Conservation (phyloP, 2,113 vertebrate genomes). For the Pyrgilauda ruficollis region DNA sequence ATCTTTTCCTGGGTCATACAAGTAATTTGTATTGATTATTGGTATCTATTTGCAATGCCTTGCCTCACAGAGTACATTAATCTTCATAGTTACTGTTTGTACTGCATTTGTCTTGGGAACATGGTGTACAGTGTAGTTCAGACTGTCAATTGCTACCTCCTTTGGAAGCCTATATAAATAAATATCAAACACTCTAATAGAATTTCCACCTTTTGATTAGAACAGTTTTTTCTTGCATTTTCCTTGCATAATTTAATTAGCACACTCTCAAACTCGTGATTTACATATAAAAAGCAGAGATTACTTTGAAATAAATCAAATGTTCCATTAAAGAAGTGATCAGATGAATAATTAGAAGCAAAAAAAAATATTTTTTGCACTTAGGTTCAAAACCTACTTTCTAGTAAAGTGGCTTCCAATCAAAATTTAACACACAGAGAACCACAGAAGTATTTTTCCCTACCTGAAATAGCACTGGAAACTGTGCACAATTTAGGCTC, state of each 20-base stretch:
- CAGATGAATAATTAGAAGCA: conserved; percentile 35
- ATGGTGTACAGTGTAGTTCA: not conserved
- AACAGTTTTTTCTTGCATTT: not conserved
- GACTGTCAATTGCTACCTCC: not conserved
- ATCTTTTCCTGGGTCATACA: not conserved
- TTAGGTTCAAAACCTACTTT: conserved; percentile 4
- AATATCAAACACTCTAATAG: not conserved
- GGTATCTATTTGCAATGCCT: not conserved
- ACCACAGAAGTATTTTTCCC: not conserved
- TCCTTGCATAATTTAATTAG: conserved; percentile 33
- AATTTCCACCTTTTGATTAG: conserved; percentile 12
- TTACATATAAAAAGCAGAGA: conserved; percentile 57
- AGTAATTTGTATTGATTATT: not conserved
- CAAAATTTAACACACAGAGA: not conserved
- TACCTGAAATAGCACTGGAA: not conserved
- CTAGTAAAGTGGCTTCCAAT: not conserved
- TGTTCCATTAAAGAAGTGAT: conserved; percentile 10
- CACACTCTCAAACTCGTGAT: not conserved
- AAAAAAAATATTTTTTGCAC: not conserved
- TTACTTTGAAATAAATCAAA: conserved; percentile 50
- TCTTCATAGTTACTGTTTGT: not conserved
- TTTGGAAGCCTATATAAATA: not conserved
- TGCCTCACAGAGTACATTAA: not conserved
- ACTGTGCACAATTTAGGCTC: not conserved
- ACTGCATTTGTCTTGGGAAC: not conserved